Evolutionary conservation across 2,797 vertebrate genomes (phyloP).

Genomic region (Syngnathus acus): DNA sequence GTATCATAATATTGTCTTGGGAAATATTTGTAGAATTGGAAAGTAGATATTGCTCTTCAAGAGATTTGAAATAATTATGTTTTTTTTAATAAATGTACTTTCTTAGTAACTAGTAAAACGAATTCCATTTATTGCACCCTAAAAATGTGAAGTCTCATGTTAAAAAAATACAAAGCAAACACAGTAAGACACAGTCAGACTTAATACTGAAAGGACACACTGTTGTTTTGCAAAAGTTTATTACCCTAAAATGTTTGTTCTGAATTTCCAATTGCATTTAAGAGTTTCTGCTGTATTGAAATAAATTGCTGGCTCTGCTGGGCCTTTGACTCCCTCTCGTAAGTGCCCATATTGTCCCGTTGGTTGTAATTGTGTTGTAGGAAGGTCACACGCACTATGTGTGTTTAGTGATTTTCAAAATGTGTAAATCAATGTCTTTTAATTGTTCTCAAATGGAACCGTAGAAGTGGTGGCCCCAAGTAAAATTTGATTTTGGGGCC

Average conservation of each 20-base stretch:
- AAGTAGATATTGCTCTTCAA: not conserved
- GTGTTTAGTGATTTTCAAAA: conserved; percentile 75
- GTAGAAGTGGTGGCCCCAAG: conserved; percentile 15
- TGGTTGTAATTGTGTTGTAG: not conserved
- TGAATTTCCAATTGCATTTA: not conserved
- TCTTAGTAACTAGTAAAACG: not conserved
- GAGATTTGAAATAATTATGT: not conserved
- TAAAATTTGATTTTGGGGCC: too few species aligned
- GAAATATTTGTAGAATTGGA: conserved; percentile 4
- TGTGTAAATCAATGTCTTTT: conserved; percentile 84
- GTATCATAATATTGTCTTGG: conserved; percentile 4
- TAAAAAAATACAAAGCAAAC: not conserved
- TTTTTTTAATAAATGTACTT: not conserved
- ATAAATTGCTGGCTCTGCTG: not conserved
- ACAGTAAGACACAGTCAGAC: not conserved
- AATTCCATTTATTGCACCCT: not conserved
- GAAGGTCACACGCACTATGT: too few species aligned
- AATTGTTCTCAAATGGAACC: conserved; percentile 84
- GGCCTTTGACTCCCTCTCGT: not conserved
- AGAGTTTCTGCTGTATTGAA: too few species aligned
- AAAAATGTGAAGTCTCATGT: not conserved
- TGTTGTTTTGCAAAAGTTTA: not conserved
- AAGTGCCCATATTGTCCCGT: not conserved
- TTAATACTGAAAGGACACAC: not conserved
- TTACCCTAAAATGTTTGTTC: not conserved